Percentiles rank a stretch among this genome's conserved stretches.
These are phyloP conservation scores for Heliconius nattereri DNA, from an alignment of 1,140 invertebrate genomes.

Conservation along the genomic window DNA sequence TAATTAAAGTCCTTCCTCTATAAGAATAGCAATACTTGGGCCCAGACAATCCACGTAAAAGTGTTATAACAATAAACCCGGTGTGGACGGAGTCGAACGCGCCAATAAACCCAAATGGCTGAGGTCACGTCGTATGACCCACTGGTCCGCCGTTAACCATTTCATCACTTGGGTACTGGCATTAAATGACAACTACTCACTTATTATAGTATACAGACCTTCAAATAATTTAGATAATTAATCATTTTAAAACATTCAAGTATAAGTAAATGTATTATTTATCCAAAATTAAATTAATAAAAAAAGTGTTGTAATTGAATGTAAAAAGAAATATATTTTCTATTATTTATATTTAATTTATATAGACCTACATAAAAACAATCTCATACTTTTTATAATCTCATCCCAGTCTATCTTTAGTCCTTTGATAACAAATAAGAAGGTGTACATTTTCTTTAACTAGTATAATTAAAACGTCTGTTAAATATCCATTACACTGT, in stretches of 20 bases:
- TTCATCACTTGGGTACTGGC: conserved; percentile 14
- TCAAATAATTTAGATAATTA: not conserved
- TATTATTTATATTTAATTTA: too few relatives aligned
- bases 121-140: conserved; percentile 43
- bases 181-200: conserved; percentile 27
- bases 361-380: not conserved
- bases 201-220: not conserved
- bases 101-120: conserved; percentile 42
- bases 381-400: not conserved
- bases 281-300: too few relatives aligned
- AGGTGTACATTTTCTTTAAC: not conserved
- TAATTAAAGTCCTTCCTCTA: not conserved
- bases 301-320: too few relatives aligned
- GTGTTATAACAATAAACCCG: conserved; percentile 32
- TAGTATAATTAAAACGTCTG: not conserved
- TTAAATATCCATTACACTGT: not conserved
- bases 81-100: conserved; percentile 26
- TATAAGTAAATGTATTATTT: too few relatives aligned
- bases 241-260: not conserved
- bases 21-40: not conserved
- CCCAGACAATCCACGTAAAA: conserved; percentile 30
- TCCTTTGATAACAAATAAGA: not conserved
- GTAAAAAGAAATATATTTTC: too few relatives aligned
- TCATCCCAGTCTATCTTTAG: not conserved
- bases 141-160: conserved; percentile 43